Percentiles rank a stretch among this genome's conserved stretches.
Evolutionary conservation across 2,113 vertebrate species (phyloP).

Genomic region (Psettodes erumei): DNA sequence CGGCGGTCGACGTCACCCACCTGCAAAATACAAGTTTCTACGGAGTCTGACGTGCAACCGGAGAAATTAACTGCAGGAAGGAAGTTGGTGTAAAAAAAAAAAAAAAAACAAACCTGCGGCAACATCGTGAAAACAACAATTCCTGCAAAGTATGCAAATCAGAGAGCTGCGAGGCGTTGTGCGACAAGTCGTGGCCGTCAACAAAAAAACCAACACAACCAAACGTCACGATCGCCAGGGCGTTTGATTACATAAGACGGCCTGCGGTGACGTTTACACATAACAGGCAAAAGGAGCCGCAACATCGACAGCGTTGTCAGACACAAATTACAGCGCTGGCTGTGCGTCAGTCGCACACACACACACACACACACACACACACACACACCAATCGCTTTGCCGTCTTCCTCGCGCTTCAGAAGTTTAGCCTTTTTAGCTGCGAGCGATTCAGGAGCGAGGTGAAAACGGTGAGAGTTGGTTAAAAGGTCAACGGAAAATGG

Average conservation of each 20-base stretch:
- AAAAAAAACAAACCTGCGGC: background rate
- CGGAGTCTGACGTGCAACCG: background rate
- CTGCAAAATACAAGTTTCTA: background rate
- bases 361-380: background rate
- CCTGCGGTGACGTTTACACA: background rate
- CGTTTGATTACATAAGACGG: background rate
- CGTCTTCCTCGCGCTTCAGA: too few species aligned
- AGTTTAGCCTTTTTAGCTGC: background rate
- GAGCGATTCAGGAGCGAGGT: background rate
- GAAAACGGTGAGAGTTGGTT: background rate
- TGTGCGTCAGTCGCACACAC: background rate
- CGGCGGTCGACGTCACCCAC: background rate
- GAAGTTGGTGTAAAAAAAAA: too few species aligned
- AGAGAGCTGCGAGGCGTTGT: background rate
- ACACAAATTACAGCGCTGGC: background rate
- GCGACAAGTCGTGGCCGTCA: too few species aligned
- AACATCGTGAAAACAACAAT: conserved; percentile 3
- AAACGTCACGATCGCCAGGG: background rate
- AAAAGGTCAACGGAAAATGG: conserved; percentile 19
- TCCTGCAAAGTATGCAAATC: background rate
- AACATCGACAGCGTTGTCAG: conserved; percentile 1
- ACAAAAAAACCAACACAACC: background rate
- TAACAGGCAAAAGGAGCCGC: background rate
- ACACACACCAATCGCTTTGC: too few species aligned
- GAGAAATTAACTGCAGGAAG: background rate